phyloP scores from a whole-genome alignment of 2,113 vertebrate species.

The Festucalex cinctus region DNA sequence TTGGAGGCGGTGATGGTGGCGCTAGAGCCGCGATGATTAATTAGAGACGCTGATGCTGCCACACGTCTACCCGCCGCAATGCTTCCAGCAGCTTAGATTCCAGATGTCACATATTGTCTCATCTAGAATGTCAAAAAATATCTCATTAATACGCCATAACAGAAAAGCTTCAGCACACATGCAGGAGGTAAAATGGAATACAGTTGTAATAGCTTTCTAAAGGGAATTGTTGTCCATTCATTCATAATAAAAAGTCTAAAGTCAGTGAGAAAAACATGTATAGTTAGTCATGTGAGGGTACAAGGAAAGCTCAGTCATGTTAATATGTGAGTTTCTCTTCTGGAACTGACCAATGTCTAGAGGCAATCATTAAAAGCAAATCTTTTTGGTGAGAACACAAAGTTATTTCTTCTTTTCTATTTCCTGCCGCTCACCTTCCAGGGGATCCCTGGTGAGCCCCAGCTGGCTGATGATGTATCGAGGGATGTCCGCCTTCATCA shows the following conservation, averaged over 20 bases:
- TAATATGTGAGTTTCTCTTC: neutral
- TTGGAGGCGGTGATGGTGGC: constrained; percentile 15
- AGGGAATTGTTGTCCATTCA: neutral
- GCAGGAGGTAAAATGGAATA: neutral
- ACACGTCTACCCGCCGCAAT: constrained; percentile 3
- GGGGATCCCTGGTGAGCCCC: constrained; percentile 94
- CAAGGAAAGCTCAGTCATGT: neutral
- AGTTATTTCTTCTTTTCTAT: neutral
- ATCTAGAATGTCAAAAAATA: neutral
- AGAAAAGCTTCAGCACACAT: neutral
- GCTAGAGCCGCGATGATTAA: constrained; percentile 32
- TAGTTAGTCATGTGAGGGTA: too few relatives aligned
- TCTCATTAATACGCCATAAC: constrained; percentile 9
- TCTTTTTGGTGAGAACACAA: neutral
- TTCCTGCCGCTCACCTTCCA: constrained; percentile 81
- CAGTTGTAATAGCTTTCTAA: neutral
- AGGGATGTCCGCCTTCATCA: constrained; percentile 97
- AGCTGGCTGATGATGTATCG: constrained; percentile 95
- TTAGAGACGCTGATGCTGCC: constrained; percentile 13
- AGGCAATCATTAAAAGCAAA: neutral
- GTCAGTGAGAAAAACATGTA: too few relatives aligned
- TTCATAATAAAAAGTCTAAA: too few relatives aligned
- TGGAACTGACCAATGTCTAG: neutral
- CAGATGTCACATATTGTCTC: constrained; percentile 3
- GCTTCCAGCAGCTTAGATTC: constrained; percentile 5